Evolutionary conservation across 2,888 invertebrate species (phyloP).

Genomic region (Tillus elongatus): DNA sequence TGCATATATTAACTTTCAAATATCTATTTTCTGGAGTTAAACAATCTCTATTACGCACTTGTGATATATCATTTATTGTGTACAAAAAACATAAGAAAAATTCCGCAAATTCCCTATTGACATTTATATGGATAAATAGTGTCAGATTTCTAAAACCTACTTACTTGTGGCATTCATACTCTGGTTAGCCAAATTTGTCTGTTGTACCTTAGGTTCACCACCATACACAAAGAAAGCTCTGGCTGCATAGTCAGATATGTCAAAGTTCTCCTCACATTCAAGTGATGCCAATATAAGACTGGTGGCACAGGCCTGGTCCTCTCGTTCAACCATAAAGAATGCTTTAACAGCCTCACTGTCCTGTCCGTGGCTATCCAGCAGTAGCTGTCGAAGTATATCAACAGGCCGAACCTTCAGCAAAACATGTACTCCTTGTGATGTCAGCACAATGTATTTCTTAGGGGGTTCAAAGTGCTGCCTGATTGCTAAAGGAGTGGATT

Average conservation of each 20-base stretch:
- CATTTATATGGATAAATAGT: no score
- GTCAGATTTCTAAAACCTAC: no score
- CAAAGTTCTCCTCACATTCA: slow-evolving; percentile 49
- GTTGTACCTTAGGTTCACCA: slow-evolving; percentile 60
- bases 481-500: slow-evolving; percentile 58
- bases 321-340: slow-evolving; percentile 75
- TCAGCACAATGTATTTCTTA: slow-evolving; percentile 74
- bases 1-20: no score
- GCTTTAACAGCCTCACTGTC: slow-evolving; percentile 76
- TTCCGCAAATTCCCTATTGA: no score
- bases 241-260: slow-evolving; percentile 79
- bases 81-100: no score
- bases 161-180: no score
- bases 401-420: slow-evolving; percentile 77
- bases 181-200: no score
- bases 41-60: no score
- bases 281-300: slow-evolving; percentile 79
- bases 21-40: no score
- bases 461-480: slow-evolving; percentile 64
- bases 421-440: slow-evolving; percentile 80
- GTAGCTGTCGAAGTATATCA: slow-evolving; percentile 73
- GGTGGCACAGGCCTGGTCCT: slow-evolving; percentile 84
- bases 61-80: no score
- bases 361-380: slow-evolving; percentile 74
- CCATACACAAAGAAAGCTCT: slow-evolving; percentile 89